phyloP scores from a whole-genome alignment of 1,140 invertebrate species.

The Cyphomyrmex costatus region DNA sequence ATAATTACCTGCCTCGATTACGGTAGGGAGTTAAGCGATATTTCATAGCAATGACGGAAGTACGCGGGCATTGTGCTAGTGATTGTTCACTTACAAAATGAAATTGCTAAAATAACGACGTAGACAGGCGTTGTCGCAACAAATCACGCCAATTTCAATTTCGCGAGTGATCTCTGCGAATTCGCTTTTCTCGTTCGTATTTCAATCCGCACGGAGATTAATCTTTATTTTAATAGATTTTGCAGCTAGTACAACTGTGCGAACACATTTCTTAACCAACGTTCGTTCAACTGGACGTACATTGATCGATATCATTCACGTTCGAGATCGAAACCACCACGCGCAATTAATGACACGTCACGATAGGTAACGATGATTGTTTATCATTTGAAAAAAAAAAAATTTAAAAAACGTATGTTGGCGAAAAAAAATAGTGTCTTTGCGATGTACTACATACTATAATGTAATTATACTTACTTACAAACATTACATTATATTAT shows the following conservation, averaged over 20 bases:
- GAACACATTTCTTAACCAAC: conserved; percentile 47
- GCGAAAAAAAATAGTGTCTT: too few species aligned
- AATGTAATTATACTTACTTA: too few species aligned
- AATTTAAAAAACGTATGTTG: too few species aligned
- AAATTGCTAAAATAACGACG: conserved; percentile 47
- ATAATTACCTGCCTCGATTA: neutral
- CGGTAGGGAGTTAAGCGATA: conserved; percentile 32
- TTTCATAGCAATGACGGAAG: conserved; percentile 37
- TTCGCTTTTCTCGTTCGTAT: conserved; percentile 38
- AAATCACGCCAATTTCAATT: conserved; percentile 57
- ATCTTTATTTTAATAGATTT: conserved; percentile 57
- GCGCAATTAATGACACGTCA: conserved; percentile 52
- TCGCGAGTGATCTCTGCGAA: conserved; percentile 41
- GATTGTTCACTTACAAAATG: conserved; percentile 51
- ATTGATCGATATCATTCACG: conserved; percentile 49
- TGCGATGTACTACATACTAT: too few species aligned
- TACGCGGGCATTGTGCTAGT: conserved; percentile 11
- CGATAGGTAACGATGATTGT: neutral
- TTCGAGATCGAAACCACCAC: neutral
- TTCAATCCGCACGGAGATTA: conserved; percentile 35
- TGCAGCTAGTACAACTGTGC: conserved; percentile 9
- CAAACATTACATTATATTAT: too few species aligned
- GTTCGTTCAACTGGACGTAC: conserved; percentile 32
- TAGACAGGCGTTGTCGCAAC: conserved; percentile 29
- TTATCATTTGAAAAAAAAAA: neutral